phyloP scores from a whole-genome alignment of 2,797 vertebrate genomes.

The Cyclura pinguis region DNA sequence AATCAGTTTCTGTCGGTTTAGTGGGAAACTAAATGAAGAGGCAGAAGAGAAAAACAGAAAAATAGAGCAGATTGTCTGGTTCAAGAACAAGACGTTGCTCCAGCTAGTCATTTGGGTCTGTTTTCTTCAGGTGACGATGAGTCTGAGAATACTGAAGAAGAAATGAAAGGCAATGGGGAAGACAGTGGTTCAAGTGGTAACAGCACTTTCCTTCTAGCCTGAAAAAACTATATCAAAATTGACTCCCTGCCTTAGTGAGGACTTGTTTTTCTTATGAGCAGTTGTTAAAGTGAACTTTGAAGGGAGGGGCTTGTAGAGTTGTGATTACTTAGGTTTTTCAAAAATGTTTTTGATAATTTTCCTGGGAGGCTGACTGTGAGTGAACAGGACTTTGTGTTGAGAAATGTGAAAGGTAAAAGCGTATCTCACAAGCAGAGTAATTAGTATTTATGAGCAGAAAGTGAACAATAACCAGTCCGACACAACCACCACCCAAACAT shows the following conservation, averaged over 20 bases:
- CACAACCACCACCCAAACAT: too few species aligned
- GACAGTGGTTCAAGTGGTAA: neutral
- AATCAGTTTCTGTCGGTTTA: too few species aligned
- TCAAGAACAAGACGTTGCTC: neutral
- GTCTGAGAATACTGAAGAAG: neutral
- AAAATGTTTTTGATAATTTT: neutral
- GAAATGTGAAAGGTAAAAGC: too few species aligned
- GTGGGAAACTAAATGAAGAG: too few species aligned
- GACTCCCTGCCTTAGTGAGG: neutral
- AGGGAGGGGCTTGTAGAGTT: neutral
- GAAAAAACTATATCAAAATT: neutral
- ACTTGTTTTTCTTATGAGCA: too few species aligned
- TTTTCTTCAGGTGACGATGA: constrained; percentile 9
- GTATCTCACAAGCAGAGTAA: too few species aligned
- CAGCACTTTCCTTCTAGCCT: neutral
- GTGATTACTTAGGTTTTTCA: neutral
- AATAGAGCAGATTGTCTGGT: neutral
- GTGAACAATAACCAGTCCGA: too few species aligned
- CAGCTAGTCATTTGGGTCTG: neutral
- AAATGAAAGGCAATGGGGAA: neutral
- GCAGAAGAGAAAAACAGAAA: neutral
- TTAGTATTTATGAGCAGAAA: too few species aligned
- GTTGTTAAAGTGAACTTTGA: neutral
- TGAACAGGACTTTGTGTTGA: neutral
- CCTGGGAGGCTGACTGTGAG: neutral